A percentile compares a stretch with the other conserved stretches of the same genome.
Evolutionary conservation across 2,888 invertebrate species (phyloP).

Genomic region (Holacanthella duospinosa): DNA sequence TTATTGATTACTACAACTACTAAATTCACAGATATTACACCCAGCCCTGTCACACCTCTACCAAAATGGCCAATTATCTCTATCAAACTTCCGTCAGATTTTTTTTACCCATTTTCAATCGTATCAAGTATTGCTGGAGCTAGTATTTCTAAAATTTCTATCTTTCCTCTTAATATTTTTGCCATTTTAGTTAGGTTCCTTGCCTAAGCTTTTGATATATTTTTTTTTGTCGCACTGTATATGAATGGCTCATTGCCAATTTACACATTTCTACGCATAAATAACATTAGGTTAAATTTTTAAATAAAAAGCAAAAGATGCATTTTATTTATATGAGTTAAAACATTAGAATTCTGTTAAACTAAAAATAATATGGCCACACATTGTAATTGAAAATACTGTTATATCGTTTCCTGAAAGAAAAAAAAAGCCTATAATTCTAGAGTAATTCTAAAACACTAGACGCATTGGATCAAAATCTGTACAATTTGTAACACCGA

Average conservation of each 20-base stretch:
- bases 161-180: too few relatives aligned
- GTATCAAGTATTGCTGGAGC: too few relatives aligned
- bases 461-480: not conserved
- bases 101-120: slow-evolving; percentile 57
- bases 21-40: slow-evolving; percentile 46
- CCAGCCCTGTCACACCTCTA: slow-evolving; percentile 44
- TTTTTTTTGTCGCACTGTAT: not conserved
- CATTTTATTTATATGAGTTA: not conserved
- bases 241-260: too few relatives aligned
- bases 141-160: too few relatives aligned
- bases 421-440: not conserved
- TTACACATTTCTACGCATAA: not conserved
- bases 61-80: slow-evolving; percentile 55
- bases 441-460: not conserved
- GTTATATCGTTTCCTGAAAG: not conserved
- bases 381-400: slow-evolving; percentile 5
- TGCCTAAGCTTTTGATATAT: not conserved
- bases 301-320: not conserved
- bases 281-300: not conserved
- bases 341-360: not conserved
- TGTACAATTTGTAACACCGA: slow-evolving; percentile 3
- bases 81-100: slow-evolving; percentile 57
- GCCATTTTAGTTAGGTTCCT: too few relatives aligned
- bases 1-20: slow-evolving; percentile 40
- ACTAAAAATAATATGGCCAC: slow-evolving; percentile 4